Base-by-base conservation (phyloP, 2,113 vertebrate species). In the Desmodus rotundus region DNA sequence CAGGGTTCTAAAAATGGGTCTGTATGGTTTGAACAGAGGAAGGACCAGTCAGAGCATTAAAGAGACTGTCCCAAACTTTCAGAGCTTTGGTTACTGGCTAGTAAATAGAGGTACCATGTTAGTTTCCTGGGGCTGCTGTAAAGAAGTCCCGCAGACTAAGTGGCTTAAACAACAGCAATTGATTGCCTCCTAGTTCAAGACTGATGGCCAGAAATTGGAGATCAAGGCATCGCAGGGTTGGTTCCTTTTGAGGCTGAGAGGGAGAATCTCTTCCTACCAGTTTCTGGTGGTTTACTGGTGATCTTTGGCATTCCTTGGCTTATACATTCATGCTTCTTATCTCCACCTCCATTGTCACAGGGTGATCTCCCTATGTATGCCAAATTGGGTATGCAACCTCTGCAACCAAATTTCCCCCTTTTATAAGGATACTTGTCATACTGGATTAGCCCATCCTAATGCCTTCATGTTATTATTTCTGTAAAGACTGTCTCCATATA, bases 131-230 rank as follows among this genome's bases (percentile, higher is more conserved):
- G 22, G 33, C 38, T 56, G 20, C 36, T 4, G 1, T 6, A 6
- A n/a, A 0, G 0, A 68, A 47, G 12, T 4, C 2, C 26, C 19
- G 3, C 9, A 15, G 7, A 16, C 24, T 0, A 0, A n/a, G 20
- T 1, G 3, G 15, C 3, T 45, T 16, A 17, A 38, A 50, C 17
- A 24, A 14, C 3, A 61, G 47, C 28, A 22, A 19, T 0, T 0
- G 22, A 2, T 14, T 19, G 22, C 16, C 24, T 41, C 13, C 3
- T 5, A 13, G 26, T 4, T 56, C 50, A 12, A 4, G 17, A 50
- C 17, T n/a, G 45, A 52, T 77, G 22, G 17, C 52, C 19, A 19
- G n/a, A 12, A 28, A 38, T 9, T 19, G 0, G 1, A 7, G 33
- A 9, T 10, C 9, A 16, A 20, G 4, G 3, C 3, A 2, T 1